These are phyloP conservation scores for Escarpia spicata DNA, from an alignment of 2,888 invertebrate genomes.

Conservation along the genomic window DNA sequence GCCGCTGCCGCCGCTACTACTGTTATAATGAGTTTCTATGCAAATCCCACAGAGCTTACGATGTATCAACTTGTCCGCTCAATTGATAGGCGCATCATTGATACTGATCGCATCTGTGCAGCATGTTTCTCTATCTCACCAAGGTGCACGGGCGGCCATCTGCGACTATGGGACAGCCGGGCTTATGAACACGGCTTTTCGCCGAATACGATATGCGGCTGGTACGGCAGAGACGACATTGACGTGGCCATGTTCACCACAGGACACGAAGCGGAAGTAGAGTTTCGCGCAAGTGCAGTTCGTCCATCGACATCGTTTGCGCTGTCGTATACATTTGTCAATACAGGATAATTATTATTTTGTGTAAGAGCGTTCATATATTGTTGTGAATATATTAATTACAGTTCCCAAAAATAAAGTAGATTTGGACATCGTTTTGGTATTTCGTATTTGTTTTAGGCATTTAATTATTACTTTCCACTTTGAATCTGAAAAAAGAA, in stretches of 20 bases:
- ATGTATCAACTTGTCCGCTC: not conserved
- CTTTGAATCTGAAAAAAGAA: not conserved
- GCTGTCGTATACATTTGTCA: constrained; percentile 26
- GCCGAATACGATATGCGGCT: constrained; percentile 35
- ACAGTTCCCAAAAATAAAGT: not conserved
- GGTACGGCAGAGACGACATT: constrained; percentile 30
- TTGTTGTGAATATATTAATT: not conserved
- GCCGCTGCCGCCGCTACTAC: not conserved
- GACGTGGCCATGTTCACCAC: constrained; percentile 27
- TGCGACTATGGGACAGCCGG: constrained; percentile 37
- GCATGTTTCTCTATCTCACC: not conserved
- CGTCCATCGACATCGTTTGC: not conserved
- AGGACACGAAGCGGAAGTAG: constrained; percentile 27
- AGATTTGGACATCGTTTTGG: not conserved
- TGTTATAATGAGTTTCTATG: not conserved
- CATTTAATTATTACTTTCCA: not conserved
- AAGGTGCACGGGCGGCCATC: constrained; percentile 34
- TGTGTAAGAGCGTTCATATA: too few species aligned
- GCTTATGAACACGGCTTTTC: constrained; percentile 30
- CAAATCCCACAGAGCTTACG: not conserved
- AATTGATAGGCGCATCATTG: too few species aligned
- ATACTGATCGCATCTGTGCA: not conserved
- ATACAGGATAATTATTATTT: constrained; percentile 21
- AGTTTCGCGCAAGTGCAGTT: not conserved
- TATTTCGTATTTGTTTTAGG: not conserved